Evolutionary conservation across 2,888 invertebrate genomes (phyloP).

Genomic region (Caenorhabditis sinica): DNA sequence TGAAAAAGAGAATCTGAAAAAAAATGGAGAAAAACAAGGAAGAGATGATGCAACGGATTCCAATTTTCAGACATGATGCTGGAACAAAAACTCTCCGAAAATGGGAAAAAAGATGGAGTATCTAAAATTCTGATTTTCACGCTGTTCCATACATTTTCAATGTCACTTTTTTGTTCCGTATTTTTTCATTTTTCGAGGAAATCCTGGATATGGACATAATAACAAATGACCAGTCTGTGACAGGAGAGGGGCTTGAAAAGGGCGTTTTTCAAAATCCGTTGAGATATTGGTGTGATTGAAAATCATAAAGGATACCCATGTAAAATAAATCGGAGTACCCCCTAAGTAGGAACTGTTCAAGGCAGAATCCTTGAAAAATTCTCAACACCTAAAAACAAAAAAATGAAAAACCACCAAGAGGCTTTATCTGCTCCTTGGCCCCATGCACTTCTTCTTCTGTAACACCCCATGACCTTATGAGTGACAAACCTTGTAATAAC

Average conservation of each 20-base stretch:
- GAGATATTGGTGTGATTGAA: too few species aligned
- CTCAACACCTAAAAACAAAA: background rate
- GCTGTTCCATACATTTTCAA: constrained; percentile 42
- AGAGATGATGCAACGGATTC: constrained; percentile 7
- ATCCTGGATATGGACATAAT: background rate
- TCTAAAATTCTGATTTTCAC: constrained; percentile 28
- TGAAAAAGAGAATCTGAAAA: constrained; percentile 2
- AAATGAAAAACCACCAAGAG: background rate
- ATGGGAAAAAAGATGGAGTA: background rate
- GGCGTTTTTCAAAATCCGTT: too few species aligned
- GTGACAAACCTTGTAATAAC: constrained; percentile 16
- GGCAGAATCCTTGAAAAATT: too few species aligned
- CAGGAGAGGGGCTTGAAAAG: background rate
- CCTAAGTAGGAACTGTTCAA: too few species aligned
- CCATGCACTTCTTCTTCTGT: too few species aligned
- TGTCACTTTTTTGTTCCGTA: background rate
- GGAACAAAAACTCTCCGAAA: background rate
- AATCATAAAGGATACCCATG: too few species aligned
- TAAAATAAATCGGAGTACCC: too few species aligned
- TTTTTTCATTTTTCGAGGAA: constrained; percentile 2
- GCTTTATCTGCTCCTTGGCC: background rate
- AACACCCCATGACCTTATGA: background rate
- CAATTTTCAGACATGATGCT: constrained; percentile 16
- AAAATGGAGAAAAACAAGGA: constrained; percentile 6
- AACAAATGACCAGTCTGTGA: constrained; percentile 2